Base-by-base conservation (phyloP, 2,888 invertebrate species). In the Sarcophaga rosellei region DNA sequence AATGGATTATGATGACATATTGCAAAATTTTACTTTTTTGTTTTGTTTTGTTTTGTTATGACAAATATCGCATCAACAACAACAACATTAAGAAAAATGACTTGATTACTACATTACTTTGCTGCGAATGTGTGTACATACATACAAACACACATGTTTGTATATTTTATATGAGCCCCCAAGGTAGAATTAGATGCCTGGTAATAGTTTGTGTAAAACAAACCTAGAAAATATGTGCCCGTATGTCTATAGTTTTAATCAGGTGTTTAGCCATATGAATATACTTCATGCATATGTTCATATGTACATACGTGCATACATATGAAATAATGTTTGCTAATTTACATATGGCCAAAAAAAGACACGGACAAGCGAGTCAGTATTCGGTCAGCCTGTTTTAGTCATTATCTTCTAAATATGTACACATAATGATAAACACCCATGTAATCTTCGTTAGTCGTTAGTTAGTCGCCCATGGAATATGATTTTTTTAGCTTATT, bases 341-440 rank as follows among this genome's bases (percentile, higher is more conserved):
- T 76, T 66, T 76, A 59, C 66, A 76, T 76, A 73, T 44, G 72
- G 21, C 44, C 44, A 10, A 61, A 61, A 20, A n/a, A 61, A 61
- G 8, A 10, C 15, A 44, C 10, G 12, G 4, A 70, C 21, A 74
- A 62, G 15, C 17, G 53, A 53, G 15, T 17, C 53, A 47, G 47
- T 25, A 35, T 35, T 35, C 8, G 35, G 35, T 35, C 35, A 35
- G 35, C 35, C 35, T 35, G 8, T 35, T 35, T 35, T 35, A 35
- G 35, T 35, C 35, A 35, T 2, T 35, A 8, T 35, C 35, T 35
- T 44, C 21, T 45, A 74, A 63, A 45, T 45, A n/a, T n/a, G n/a
- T n/a, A 62, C n/a, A 61, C 20, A 35, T 61, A 17, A 53, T 53
- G 17, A 53, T 53, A 17, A 15, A 53, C 53, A 53, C 53, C 12